Conservation (phyloP, 2,113 vertebrate species). For the Cochlearius cochlearius region DNA sequence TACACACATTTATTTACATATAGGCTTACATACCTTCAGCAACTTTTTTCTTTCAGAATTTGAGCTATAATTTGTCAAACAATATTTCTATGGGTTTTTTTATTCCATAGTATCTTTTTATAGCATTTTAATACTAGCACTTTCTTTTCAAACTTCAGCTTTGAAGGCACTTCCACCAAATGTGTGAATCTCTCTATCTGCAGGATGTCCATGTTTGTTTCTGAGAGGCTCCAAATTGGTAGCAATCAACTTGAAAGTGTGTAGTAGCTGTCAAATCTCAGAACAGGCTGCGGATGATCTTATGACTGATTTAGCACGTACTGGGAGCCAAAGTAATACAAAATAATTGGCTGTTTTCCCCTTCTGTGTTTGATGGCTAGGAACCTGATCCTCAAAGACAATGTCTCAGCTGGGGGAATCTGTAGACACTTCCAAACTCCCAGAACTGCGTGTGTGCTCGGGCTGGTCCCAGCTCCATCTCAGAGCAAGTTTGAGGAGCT, state of each 20-base stretch:
- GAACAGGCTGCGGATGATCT: slow-evolving; percentile 26
- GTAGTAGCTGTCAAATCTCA: slow-evolving; percentile 45
- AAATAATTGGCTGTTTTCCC: slow-evolving; percentile 36
- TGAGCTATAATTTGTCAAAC: slow-evolving; percentile 15
- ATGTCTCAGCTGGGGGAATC: not conserved
- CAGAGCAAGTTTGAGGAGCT: not conserved
- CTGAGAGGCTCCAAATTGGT: slow-evolving; percentile 38
- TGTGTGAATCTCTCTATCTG: slow-evolving; percentile 47
- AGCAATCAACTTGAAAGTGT: slow-evolving; percentile 31
- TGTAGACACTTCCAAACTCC: not conserved
- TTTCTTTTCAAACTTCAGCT: slow-evolving; percentile 25
- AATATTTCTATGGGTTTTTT: not conserved
- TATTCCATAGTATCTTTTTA: slow-evolving; percentile 7
- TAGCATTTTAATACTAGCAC: slow-evolving; percentile 22
- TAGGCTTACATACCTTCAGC: not conserved
- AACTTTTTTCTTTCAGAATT: slow-evolving; percentile 16
- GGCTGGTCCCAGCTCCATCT: not conserved
- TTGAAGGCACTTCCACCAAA: slow-evolving; percentile 30
- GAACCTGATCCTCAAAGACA: not conserved
- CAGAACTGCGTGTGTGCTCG: not conserved
- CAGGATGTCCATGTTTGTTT: slow-evolving; percentile 52
- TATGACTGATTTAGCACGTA: slow-evolving; percentile 3
- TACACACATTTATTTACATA: slow-evolving; percentile 34
- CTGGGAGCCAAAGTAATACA: slow-evolving; percentile 7
- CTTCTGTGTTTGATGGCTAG: not conserved